phyloP scores from a whole-genome alignment of 2,888 invertebrate genomes.

The Ormia ochracea region DNA sequence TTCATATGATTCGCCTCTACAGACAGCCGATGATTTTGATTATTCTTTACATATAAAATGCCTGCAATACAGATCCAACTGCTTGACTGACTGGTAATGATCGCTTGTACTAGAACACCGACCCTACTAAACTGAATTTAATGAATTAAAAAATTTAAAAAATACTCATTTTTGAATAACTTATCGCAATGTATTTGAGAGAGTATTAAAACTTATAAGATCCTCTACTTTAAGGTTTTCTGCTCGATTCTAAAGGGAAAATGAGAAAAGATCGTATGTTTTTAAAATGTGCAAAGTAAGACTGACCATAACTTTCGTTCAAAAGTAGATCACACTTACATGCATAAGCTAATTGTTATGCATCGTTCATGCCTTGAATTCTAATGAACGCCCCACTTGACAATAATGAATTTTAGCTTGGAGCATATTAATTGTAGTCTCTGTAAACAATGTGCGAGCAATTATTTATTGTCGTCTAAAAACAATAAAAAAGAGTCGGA shows the following conservation, averaged over 20 bases:
- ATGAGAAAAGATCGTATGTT: slow-evolving; percentile 4
- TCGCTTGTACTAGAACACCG: not conserved
- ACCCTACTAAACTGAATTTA: slow-evolving; percentile 13
- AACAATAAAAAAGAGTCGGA: not conserved
- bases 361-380: slow-evolving; percentile 46
- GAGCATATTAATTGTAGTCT: not conserved
- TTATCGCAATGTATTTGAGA: slow-evolving; percentile 7
- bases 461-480: not conserved
- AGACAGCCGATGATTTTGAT: not conserved
- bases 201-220: not conserved
- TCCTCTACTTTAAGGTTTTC: slow-evolving; percentile 16
- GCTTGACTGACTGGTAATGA: not conserved
- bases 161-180: not conserved
- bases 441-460: not conserved
- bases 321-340: slow-evolving; percentile 47
- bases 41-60: not conserved
- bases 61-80: not conserved
- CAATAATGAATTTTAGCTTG: not conserved
- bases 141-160: slow-evolving; percentile 9
- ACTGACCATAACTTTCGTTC: slow-evolving; percentile 31
- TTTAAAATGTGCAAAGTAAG: slow-evolving; percentile 15
- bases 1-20: not conserved
- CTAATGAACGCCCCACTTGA: slow-evolving; percentile 36
- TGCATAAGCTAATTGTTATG: slow-evolving; percentile 22
- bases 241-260: slow-evolving; percentile 5